Evolutionary conservation across 2,113 vertebrate species (phyloP), one percentile per base, ranked within the genome.

Genomic region (Rhea pennata): DNA sequence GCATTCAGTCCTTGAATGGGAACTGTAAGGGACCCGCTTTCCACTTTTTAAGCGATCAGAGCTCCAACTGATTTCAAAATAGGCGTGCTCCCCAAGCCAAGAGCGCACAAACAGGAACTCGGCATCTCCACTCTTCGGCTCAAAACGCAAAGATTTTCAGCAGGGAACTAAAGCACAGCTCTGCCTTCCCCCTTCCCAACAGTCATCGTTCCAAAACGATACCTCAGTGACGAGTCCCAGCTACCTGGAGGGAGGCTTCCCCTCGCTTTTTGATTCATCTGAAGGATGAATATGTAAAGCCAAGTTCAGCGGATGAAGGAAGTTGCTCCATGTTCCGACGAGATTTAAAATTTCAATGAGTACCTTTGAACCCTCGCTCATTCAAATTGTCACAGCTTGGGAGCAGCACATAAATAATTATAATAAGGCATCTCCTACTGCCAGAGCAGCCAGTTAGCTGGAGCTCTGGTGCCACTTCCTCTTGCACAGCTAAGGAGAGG

Each of bases 191-290:
- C 26, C 6, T 74, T n/a, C 59, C 39, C 50, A 72, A 42, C 3
- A 50, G 67, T 8, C 61, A 58, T 15, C 10, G n/a, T 21, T 65
- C 39, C 31, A 59, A 89, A 93, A 78, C 42, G 39, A 33, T n/a
- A 14, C 4, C 23, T 31, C 39, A 2, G 11, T 66, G 51, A 16
- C 39, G 46, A 10, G 29, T 70, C 71, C 8, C 7, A 33, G 27
- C 12, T 5, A 50, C 1, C 27, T 46, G 29, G 0, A 1, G 76
- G 20, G 12, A 67, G 40, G 44, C 0, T 0, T 59, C 22, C 5
- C 39, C n/a, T 42, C 66, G 5, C 0, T 58, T 81, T 26, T 48
- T 48, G 51, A 29, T 17, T 46, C 29, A 33, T 4, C 10, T 21
- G 4, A 62, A 84, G 21, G 48, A 72, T 23, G 27, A 73, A 72